These are phyloP conservation scores for Balanococcus diminutus DNA, from an alignment of 2,888 invertebrate genomes.

Conservation along the genomic window DNA sequence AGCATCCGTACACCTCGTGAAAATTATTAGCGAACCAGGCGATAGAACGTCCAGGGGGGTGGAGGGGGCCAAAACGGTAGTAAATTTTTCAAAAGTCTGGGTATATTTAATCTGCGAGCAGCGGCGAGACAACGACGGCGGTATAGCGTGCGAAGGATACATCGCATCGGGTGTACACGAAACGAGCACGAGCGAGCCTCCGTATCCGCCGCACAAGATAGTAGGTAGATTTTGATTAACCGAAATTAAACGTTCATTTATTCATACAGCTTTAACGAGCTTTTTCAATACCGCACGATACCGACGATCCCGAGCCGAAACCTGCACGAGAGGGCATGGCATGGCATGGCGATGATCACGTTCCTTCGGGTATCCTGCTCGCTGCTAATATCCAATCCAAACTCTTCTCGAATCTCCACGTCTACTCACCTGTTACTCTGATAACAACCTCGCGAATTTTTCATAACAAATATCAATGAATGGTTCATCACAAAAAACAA, in stretches of 20 bases:
- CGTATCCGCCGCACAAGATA: background rate
- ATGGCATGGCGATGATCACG: background rate
- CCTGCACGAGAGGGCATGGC: no score
- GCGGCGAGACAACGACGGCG: background rate
- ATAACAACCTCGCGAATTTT: no score
- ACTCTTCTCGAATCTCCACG: no score
- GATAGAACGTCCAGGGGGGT: no score
- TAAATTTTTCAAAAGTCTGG: background rate
- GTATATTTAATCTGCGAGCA: background rate
- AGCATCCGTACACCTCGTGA: background rate
- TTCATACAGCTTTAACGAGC: constrained; percentile 13
- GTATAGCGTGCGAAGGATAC: background rate
- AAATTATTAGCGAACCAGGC: background rate
- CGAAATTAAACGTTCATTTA: constrained; percentile 25
- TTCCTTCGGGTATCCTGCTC: background rate
- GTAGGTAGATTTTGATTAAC: background rate
- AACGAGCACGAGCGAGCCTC: background rate
- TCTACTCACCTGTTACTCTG: no score
- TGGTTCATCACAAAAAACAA: no score
- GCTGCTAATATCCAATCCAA: background rate
- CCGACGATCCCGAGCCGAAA: background rate
- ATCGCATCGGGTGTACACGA: background rate
- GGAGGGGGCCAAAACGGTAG: background rate
- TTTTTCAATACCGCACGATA: background rate
- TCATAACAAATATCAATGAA: no score